Conservation (phyloP, 2,888 invertebrate species). For the Amphipoea oculea region DNA sequence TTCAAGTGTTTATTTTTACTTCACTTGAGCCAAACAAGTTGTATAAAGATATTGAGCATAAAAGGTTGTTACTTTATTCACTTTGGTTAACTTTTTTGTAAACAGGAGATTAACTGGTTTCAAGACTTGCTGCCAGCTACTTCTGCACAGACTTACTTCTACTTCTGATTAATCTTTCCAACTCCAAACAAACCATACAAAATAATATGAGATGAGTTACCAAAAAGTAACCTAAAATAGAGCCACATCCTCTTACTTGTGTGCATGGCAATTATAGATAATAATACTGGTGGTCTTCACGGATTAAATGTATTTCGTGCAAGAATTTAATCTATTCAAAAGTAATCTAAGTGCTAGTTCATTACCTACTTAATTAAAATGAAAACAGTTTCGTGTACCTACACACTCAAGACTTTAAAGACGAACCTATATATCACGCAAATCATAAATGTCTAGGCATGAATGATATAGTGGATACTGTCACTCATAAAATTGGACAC, state of each 20-base stretch:
- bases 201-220: neutral
- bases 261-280: neutral
- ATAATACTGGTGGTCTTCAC: neutral
- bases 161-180: constrained; percentile 42
- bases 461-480: constrained; percentile 47
- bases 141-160: constrained; percentile 41
- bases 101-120: constrained; percentile 44
- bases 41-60: constrained; percentile 30
- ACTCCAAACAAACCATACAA: neutral
- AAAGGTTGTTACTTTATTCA: constrained; percentile 42
- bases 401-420: constrained; percentile 4
- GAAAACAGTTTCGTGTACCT: constrained; percentile 1
- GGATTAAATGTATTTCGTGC: constrained; percentile 4
- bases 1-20: constrained; percentile 41
- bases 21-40: constrained; percentile 37
- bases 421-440: constrained; percentile 24
- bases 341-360: neutral
- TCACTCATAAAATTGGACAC: constrained; percentile 34
- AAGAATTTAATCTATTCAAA: constrained; percentile 12
- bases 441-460: constrained; percentile 11
- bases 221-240: neutral
- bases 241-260: neutral
- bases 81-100: constrained; percentile 33
- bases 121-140: constrained; percentile 24
- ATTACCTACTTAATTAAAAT: constrained; percentile 20